phyloP scores from a whole-genome alignment of 2,797 vertebrate species.

The Pygocentrus nattereri region DNA sequence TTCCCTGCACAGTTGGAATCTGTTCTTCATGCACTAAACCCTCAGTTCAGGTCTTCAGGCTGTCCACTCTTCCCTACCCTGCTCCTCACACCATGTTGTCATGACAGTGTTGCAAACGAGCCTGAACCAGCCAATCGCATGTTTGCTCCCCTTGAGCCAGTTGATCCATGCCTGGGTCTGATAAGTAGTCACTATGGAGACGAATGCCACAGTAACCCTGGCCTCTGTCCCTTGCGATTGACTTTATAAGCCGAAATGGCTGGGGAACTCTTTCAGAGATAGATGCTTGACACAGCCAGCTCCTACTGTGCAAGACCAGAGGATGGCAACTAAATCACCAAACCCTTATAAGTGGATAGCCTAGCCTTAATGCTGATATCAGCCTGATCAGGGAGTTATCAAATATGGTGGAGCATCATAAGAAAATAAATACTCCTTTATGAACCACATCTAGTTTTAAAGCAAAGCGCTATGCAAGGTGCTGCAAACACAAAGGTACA shows the following conservation, averaged over 20 bases:
- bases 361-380: not conserved
- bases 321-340: not conserved
- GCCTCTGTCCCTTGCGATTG: slow-evolving; percentile 11
- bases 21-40: not conserved
- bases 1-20: not conserved
- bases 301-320: not conserved
- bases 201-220: slow-evolving; percentile 32
- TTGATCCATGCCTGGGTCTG: slow-evolving; percentile 34
- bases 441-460: not conserved
- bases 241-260: not conserved
- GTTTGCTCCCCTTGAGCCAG: not conserved
- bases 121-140: slow-evolving; percentile 8
- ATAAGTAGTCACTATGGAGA: slow-evolving; percentile 41
- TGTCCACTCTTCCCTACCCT: not conserved
- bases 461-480: not conserved
- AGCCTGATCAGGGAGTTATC: not conserved
- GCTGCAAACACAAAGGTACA: not conserved
- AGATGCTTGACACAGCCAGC: not conserved
- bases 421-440: not conserved
- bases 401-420: not conserved
- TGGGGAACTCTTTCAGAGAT: not conserved
- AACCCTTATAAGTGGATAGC: too few species aligned
- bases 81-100: not conserved
- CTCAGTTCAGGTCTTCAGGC: too few species aligned
- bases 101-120: slow-evolving; percentile 28